Conservation (phyloP, 2,113 vertebrate genomes). For the Nibea coibor region DNA sequence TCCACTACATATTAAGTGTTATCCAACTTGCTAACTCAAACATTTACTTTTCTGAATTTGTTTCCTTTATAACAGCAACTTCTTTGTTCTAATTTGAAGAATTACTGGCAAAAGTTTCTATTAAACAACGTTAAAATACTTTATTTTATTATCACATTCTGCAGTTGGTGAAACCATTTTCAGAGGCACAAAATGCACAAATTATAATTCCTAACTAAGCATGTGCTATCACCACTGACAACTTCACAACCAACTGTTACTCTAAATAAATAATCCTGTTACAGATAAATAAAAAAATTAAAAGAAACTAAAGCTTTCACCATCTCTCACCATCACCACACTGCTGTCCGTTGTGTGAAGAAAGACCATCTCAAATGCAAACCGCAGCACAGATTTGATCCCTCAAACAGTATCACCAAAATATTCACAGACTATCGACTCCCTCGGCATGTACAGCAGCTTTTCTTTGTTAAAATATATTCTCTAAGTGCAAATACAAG, state of each 20-base stretch:
- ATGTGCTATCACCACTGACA: constrained; percentile 16
- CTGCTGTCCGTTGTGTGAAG: constrained; percentile 1
- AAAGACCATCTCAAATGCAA: constrained; percentile 49
- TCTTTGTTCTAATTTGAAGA: not conserved
- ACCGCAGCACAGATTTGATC: constrained; percentile 6
- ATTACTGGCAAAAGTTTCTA: not conserved
- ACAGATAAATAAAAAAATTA: constrained; percentile 19
- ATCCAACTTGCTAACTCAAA: not conserved
- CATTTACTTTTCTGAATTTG: not conserved
- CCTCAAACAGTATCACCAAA: constrained; percentile 22
- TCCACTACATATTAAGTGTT: not conserved
- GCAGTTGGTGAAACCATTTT: constrained; percentile 14
- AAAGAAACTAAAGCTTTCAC: constrained; percentile 38
- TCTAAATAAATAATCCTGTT: constrained; percentile 60
- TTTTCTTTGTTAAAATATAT: constrained; percentile 6
- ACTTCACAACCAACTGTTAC: constrained; percentile 6
- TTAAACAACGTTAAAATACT: constrained; percentile 28
- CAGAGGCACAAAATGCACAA: constrained; percentile 44
- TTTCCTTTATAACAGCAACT: not conserved
- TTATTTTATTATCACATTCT: constrained; percentile 56
- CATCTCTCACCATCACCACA: constrained; percentile 14
- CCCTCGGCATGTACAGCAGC: constrained; percentile 45
- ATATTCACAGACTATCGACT: not conserved
- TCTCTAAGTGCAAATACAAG: constrained; percentile 31
- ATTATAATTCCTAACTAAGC: not conserved